A percentile compares a stretch with the other conserved stretches of the same genome.
phyloP scores from a whole-genome alignment of 2,888 invertebrate species.

The Hemistola chrysoprasaria region DNA sequence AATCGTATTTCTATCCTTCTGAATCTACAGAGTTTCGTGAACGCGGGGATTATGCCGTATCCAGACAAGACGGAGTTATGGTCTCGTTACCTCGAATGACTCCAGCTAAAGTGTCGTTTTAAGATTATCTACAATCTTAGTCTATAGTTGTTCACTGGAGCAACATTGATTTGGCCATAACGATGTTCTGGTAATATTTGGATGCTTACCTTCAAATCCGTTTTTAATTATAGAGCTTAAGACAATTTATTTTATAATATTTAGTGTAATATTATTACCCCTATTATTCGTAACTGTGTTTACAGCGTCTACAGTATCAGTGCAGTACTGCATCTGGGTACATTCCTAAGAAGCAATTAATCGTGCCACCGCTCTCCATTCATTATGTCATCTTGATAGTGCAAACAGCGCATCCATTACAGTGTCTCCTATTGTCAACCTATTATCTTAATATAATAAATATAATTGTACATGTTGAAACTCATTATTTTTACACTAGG shows the following conservation, averaged over 20 bases:
- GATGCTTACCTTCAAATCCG: slow-evolving; percentile 32
- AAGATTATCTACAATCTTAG: slow-evolving; percentile 49
- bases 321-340: slow-evolving; percentile 61
- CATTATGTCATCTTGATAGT: slow-evolving; percentile 64
- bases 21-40: slow-evolving; percentile 67
- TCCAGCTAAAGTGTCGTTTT: slow-evolving; percentile 50
- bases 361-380: slow-evolving; percentile 58
- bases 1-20: slow-evolving; percentile 77
- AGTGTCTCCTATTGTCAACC: slow-evolving; percentile 35
- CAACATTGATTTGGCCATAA: slow-evolving; percentile 44
- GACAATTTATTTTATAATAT: slow-evolving; percentile 55
- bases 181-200: slow-evolving; percentile 44
- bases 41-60: slow-evolving; percentile 62
- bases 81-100: slow-evolving; percentile 73
- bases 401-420: slow-evolving; percentile 44
- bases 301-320: slow-evolving; percentile 50
- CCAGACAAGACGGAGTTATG: slow-evolving; percentile 71
- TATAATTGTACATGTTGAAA: slow-evolving; percentile 1
- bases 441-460: slow-evolving; percentile 10
- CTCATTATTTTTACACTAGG: no score
- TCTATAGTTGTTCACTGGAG: slow-evolving; percentile 38
- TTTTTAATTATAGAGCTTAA: no score
- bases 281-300: no score
- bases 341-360: slow-evolving; percentile 67
- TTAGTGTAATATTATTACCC: no score